Evolutionary conservation across 1,140 invertebrate genomes (phyloP), one percentile per base, ranked within the genome.

Genomic region (Panagrolaimus sp.): DNA sequence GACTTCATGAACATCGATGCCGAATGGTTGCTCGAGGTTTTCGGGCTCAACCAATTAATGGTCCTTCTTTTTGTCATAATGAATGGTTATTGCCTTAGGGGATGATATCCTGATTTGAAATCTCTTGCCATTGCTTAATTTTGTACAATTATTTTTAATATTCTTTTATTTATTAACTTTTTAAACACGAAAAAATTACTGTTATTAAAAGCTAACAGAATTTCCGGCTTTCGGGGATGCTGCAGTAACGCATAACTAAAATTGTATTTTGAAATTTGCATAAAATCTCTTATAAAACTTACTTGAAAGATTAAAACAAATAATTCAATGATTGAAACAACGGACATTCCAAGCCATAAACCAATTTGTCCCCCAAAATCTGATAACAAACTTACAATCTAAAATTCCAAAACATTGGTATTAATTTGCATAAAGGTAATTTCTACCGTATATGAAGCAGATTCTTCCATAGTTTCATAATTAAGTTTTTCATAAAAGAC

Each of bases 401-500:
- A 38, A 75, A 75, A 62, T n/a, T n/a, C n/a, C n/a, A n/a, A n/a
- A n/a, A n/a, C n/a, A n/a, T n/a, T n/a, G n/a, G n/a, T n/a, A n/a
- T n/a, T n/a, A n/a, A n/a, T n/a, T n/a, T n/a, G n/a, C n/a, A n/a
- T n/a, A n/a, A n/a, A n/a, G n/a, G n/a, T 26, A 38, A 21, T 15
- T 26, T 26, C 7, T 75, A 74, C 73, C 32, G 73, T 72, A 46
- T 75, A 75, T 14, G 70, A 72, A n/a, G 58, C 52, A 2, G 28
- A 58, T 47, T 75, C 73, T 12, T 73, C 65, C 74, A 76, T 72
- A 21, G 69, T 44, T 47, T 75, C 74, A 38, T 76, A 75, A 70
- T 75, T 75, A 24, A 75, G 32, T 48, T 76, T 76, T 43, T 72
- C 71, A 70, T 76, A 75, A 63, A 62, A 75, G 17, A 75, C 74